A percentile compares a stretch with the other conserved stretches of the same genome.
Conservation (phyloP, 2,113 vertebrate species). For the Irena cyanogastra region DNA sequence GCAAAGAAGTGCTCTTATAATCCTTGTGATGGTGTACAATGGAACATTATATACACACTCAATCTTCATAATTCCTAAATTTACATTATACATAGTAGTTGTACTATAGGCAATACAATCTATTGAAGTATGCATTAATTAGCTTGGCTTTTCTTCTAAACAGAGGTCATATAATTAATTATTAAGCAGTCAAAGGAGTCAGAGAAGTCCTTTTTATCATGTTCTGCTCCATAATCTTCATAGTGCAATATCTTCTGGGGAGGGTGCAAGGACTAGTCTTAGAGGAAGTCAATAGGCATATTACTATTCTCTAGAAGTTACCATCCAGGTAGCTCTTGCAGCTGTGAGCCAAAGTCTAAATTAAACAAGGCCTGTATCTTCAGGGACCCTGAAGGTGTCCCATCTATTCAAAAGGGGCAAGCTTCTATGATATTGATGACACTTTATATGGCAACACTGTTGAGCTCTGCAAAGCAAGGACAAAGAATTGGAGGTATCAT, state of each 20-base stretch:
- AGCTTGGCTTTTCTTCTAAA: conserved; percentile 3
- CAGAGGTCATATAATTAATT: conserved; percentile 27
- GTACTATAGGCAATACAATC: neutral
- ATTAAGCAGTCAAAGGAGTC: conserved; percentile 43
- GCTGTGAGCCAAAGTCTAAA: neutral
- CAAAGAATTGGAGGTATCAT: neutral
- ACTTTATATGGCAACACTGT: neutral
- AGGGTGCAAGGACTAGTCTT: neutral
- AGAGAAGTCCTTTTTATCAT: neutral
- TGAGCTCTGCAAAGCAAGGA: neutral
- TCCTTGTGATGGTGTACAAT: neutral
- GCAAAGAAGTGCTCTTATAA: conserved; percentile 21
- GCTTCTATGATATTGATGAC: neutral
- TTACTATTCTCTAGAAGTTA: neutral
- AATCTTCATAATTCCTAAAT: conserved; percentile 28
- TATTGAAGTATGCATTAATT: conserved; percentile 43
- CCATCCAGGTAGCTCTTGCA: neutral
- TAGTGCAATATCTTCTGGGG: neutral
- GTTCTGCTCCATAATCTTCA: conserved; percentile 37
- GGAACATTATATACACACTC: neutral
- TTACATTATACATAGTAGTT: conserved; percentile 11
- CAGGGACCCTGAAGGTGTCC: neutral
- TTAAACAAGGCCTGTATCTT: neutral
- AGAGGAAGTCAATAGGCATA: neutral
- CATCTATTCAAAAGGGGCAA: neutral